phyloP scores from a whole-genome alignment of 92 coral and sea anemone genomes.

The Hydrozoanthus gracilis region DNA sequence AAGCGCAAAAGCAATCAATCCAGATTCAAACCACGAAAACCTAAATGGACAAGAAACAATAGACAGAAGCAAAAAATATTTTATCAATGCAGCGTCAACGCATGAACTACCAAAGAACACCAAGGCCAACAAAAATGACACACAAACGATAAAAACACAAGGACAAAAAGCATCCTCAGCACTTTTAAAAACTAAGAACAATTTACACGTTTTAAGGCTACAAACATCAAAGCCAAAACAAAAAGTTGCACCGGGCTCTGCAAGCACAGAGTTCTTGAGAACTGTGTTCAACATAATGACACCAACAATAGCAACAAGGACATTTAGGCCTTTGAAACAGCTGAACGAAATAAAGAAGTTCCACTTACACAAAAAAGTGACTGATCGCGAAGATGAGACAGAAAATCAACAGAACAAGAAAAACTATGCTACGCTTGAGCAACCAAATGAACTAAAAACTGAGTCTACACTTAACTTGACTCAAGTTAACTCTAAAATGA shows the following conservation, averaged over 20 bases:
- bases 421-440: not conserved
- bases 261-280: slow-evolving; percentile 19
- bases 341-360: not conserved
- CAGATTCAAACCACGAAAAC: not conserved
- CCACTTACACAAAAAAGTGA: not conserved
- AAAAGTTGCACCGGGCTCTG: not conserved
- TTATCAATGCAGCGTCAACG: not conserved
- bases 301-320: slow-evolving; percentile 4
- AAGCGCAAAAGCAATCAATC: not conserved
- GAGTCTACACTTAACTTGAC: not conserved
- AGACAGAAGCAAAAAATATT: not conserved
- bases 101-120: not conserved
- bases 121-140: not conserved
- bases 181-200: not conserved
- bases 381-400: not conserved
- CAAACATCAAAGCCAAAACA: not conserved
- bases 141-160: not conserved
- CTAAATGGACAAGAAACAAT: not conserved
- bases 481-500: not conserved
- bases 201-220: not conserved
- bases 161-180: not conserved
- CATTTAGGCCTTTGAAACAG: not conserved
- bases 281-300: slow-evolving; percentile 32
- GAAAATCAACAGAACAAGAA: not conserved
- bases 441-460: not conserved